Conservation (phyloP, 2,888 invertebrate genomes). For the Trachelus iudaicus region DNA sequence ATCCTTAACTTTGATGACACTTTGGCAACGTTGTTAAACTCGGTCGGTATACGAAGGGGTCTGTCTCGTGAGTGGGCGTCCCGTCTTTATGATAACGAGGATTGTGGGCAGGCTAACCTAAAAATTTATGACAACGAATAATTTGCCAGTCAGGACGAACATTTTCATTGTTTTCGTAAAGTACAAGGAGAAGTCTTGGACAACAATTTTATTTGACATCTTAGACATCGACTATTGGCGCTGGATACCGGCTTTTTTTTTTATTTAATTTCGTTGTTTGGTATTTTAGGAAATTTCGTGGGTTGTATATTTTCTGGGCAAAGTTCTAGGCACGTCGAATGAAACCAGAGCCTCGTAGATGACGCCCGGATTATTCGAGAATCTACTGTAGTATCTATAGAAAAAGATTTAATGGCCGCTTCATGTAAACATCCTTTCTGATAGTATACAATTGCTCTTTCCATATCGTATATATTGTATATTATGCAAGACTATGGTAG, state of each 20-base stretch:
- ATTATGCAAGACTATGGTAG: background rate
- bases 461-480: background rate
- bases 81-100: background rate
- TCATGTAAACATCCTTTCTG: background rate
- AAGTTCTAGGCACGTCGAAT: background rate
- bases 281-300: background rate
- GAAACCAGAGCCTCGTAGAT: background rate
- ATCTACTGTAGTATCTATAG: background rate
- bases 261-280: background rate
- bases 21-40: background rate
- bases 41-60: background rate
- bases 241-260: background rate
- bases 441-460: background rate
- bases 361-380: background rate
- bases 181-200: background rate
- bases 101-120: background rate
- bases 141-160: background rate
- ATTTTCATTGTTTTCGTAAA: background rate
- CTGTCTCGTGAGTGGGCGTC: background rate
- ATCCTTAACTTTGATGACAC: background rate
- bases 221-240: background rate
- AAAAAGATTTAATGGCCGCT: background rate
- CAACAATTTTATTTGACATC: background rate
- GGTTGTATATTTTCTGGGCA: background rate
- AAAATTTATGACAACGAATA: background rate